Conservation (phyloP, 2,797 vertebrate genomes). For the Clarias platycephalus region DNA sequence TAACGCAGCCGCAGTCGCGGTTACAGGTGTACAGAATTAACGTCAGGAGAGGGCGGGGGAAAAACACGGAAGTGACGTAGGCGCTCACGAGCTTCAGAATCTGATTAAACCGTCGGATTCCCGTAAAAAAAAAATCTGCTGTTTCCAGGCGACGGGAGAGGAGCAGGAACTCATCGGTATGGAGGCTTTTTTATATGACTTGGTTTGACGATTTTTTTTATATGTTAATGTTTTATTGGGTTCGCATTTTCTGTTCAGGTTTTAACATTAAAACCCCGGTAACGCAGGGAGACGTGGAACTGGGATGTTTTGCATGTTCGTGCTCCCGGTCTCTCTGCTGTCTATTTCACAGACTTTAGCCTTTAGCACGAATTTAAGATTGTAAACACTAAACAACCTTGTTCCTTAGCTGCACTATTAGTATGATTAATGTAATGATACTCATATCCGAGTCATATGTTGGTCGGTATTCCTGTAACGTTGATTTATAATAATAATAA, state of each 20-base stretch:
- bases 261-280: slow-evolving; percentile 1
- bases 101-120: slow-evolving; percentile 59
- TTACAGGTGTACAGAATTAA: slow-evolving; percentile 65
- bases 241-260: neutral
- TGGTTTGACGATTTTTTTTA: too few relatives aligned
- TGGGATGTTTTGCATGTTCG: neutral
- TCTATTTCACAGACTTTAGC: neutral
- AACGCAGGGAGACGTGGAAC: neutral
- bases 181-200: neutral
- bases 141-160: slow-evolving; percentile 33
- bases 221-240: too few relatives aligned
- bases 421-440: too few relatives aligned
- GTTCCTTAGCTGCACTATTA: neutral
- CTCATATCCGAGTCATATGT: neutral
- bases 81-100: slow-evolving; percentile 57
- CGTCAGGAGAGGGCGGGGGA: neutral
- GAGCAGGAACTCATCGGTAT: slow-evolving; percentile 59
- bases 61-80: slow-evolving; percentile 73
- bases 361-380: too few relatives aligned
- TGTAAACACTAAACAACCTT: neutral
- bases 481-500: neutral
- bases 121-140: slow-evolving; percentile 37
- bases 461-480: neutral
- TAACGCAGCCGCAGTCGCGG: neutral
- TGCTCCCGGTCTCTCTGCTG: neutral